Percentiles rank a stretch among this genome's conserved stretches.
Evolutionary conservation across 2,797 vertebrate genomes (phyloP).

Genomic region (Podargus strigoides): DNA sequence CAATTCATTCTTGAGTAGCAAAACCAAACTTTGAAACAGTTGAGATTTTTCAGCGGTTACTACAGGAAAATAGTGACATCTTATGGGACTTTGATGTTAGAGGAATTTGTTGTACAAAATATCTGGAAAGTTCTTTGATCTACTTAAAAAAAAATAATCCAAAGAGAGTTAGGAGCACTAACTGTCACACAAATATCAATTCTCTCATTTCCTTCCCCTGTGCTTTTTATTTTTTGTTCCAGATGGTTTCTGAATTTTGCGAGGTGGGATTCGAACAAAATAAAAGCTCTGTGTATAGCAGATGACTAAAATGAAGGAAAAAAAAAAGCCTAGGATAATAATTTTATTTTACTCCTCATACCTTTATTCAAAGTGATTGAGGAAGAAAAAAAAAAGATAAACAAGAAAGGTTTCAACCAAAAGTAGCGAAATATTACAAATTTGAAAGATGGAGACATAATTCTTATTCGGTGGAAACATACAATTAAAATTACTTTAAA

Average conservation of each 20-base stretch:
- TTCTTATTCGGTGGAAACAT: not conserved
- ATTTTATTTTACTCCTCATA: not conserved
- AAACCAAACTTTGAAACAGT: not conserved
- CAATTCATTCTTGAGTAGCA: not conserved
- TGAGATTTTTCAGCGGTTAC: not conserved
- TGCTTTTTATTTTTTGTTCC: not conserved
- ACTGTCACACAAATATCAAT: not conserved
- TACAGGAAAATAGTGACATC: not conserved
- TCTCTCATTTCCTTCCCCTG: not conserved
- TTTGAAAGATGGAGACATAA: not conserved
- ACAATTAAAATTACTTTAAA: not conserved
- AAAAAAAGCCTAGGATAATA: not conserved
- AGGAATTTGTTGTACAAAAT: not conserved
- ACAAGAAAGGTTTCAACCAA: not conserved
- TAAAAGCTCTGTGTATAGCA: not conserved
- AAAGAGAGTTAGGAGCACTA: not conserved
- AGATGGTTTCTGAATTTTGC: not conserved
- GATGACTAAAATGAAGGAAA: not conserved
- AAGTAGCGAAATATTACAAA: not conserved
- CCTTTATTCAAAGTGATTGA: not conserved
- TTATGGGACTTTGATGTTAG: conserved; percentile 13
- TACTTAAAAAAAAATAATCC: not conserved
- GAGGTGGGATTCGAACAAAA: not conserved
- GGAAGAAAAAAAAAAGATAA: not conserved
- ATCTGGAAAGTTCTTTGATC: conserved; percentile 18